Conservation (phyloP, 92 coral and sea anemone species). For the Pocillopora meandrina region DNA sequence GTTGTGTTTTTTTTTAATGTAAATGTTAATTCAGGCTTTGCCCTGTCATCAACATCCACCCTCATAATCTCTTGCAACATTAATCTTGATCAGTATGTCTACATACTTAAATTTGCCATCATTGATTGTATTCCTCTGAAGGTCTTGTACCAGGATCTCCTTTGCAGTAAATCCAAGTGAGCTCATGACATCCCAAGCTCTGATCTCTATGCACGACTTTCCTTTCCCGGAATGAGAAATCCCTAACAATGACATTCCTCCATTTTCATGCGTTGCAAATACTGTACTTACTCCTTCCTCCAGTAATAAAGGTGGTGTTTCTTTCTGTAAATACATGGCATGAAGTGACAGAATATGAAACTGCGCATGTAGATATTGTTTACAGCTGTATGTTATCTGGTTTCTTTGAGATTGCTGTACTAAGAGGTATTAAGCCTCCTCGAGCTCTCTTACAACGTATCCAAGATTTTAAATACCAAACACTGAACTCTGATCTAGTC, state of each 20-base stretch:
- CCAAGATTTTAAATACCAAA: too few species aligned
- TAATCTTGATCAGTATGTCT: not conserved
- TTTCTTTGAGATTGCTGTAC: too few species aligned
- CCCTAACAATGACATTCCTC: slow-evolving; percentile 70
- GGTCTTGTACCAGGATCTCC: slow-evolving; percentile 79
- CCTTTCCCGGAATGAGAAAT: slow-evolving; percentile 77
- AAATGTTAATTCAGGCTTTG: too few species aligned
- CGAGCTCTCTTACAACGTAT: too few species aligned
- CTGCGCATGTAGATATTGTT: not conserved
- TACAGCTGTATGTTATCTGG: too few species aligned
- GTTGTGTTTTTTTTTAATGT: too few species aligned
- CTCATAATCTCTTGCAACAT: not conserved
- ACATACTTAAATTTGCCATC: slow-evolving; percentile 88
- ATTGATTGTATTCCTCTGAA: slow-evolving; percentile 62
- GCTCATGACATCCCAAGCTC: slow-evolving; percentile 86
- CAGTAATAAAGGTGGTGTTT: slow-evolving; percentile 77
- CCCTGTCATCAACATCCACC: too few species aligned
- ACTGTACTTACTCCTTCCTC: slow-evolving; percentile 79
- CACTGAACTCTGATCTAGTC: not conserved
- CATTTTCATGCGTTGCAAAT: slow-evolving; percentile 72
- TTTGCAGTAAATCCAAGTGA: slow-evolving; percentile 82
- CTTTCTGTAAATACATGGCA: slow-evolving; percentile 58
- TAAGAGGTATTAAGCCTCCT: too few species aligned
- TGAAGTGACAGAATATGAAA: not conserved
- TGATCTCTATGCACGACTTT: slow-evolving; percentile 73